Conservation (phyloP, 2,797 vertebrate species). For the Megalops cyprinoides region DNA sequence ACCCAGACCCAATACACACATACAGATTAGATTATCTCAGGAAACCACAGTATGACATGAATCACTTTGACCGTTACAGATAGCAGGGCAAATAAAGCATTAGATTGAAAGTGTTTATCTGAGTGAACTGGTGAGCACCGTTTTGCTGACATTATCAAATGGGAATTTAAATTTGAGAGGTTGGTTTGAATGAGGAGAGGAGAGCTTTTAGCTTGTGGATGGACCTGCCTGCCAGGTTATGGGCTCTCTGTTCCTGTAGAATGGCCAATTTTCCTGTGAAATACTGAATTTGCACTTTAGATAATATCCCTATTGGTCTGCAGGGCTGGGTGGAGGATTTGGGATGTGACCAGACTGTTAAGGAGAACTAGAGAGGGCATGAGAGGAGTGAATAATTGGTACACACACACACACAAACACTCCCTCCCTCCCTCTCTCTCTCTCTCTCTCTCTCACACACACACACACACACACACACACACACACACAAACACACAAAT, state of each 20-base stretch:
- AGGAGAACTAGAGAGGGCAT: slow-evolving; percentile 20
- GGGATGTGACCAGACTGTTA: slow-evolving; percentile 16
- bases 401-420: background rate
- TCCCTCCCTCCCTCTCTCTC: background rate
- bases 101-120: background rate
- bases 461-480: too few relatives aligned
- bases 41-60: background rate
- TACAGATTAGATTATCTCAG: background rate
- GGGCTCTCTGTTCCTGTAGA: background rate
- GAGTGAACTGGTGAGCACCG: background rate
- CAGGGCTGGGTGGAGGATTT: background rate
- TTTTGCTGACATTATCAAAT: background rate
- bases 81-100: background rate
- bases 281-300: slow-evolving; percentile 24
- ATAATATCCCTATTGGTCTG: slow-evolving; percentile 14
- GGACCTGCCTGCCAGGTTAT: background rate
- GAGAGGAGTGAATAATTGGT: background rate
- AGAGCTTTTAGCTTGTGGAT: background rate
- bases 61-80: background rate
- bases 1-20: too few relatives aligned
- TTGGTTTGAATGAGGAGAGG: slow-evolving; percentile 1
- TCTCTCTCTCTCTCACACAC: too few relatives aligned
- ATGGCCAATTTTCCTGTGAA: slow-evolving; percentile 23
- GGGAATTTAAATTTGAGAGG: background rate
- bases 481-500: too few relatives aligned